These are phyloP conservation scores for Gephyroberyx darwinii DNA, from an alignment of 2,797 vertebrate species.

Conservation along the genomic window DNA sequence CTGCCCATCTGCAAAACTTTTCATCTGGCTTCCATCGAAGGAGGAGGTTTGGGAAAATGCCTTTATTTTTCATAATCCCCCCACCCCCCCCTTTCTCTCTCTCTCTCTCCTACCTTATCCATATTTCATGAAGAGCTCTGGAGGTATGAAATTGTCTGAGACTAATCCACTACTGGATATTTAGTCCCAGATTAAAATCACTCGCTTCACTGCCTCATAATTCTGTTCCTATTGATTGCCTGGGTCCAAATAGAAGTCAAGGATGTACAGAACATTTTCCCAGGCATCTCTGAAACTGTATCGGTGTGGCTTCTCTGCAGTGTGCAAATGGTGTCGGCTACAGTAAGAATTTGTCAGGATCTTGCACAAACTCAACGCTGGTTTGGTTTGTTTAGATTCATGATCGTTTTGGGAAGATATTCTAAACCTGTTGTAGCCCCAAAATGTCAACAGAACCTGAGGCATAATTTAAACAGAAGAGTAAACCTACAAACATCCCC, in stretches of 20 bases:
- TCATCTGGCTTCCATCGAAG: slow-evolving; percentile 73
- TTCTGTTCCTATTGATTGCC: slow-evolving; percentile 84
- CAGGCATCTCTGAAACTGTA: slow-evolving; percentile 66
- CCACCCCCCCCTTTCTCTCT: background rate
- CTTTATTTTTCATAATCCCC: slow-evolving; percentile 83
- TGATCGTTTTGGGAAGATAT: slow-evolving; percentile 25
- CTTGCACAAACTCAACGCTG: slow-evolving; percentile 42
- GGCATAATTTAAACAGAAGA: slow-evolving; percentile 15
- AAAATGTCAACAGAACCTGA: slow-evolving; percentile 20
- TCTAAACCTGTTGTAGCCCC: slow-evolving; percentile 19
- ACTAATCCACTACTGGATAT: slow-evolving; percentile 88
- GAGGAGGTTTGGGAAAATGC: slow-evolving; percentile 75
- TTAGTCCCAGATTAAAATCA: slow-evolving; percentile 89
- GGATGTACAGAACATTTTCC: slow-evolving; percentile 74
- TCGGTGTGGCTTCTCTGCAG: slow-evolving; percentile 51
- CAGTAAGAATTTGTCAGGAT: slow-evolving; percentile 36
- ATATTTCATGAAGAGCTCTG: slow-evolving; percentile 87
- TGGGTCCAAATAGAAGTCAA: slow-evolving; percentile 79
- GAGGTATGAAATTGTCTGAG: slow-evolving; percentile 84
- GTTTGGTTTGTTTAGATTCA: slow-evolving; percentile 24
- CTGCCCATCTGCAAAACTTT: slow-evolving; percentile 78
- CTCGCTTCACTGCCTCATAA: slow-evolving; percentile 82
- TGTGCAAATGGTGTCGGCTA: slow-evolving; percentile 50
- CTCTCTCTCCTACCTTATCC: slow-evolving; percentile 77
- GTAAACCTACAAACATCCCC: slow-evolving; percentile 28